Conservation (phyloP, 2,888 invertebrate genomes). For the Asteroscopus sphinx region DNA sequence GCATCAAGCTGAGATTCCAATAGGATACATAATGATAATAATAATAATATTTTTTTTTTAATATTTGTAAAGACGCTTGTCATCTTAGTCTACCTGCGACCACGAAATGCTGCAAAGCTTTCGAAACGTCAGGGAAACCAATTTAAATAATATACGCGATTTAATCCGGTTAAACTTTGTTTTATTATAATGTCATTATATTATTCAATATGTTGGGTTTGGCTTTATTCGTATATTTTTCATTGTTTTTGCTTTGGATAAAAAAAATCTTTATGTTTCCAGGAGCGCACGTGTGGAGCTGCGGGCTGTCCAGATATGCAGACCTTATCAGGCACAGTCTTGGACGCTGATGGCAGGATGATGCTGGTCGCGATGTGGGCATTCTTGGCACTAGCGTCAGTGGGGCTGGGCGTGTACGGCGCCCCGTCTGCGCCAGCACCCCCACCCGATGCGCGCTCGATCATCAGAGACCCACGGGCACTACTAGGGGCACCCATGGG, state of each 20-base stretch:
- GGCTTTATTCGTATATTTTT: not conserved
- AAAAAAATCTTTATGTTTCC: slow-evolving; percentile 34
- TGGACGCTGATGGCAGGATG: slow-evolving; percentile 76
- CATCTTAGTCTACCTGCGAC: no score
- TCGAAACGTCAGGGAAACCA: no score
- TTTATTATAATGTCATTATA: no score
- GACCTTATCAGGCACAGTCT: slow-evolving; percentile 72
- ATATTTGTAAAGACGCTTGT: no score
- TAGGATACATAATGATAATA: no score
- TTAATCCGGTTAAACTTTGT: no score
- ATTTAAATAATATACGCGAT: no score
- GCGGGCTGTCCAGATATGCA: slow-evolving; percentile 82
- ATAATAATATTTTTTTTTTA: no score
- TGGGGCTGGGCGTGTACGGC: slow-evolving; percentile 77
- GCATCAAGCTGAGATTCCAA: no score
- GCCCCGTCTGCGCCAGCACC: slow-evolving; percentile 79
- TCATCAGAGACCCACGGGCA: slow-evolving; percentile 90
- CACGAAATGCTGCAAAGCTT: no score
- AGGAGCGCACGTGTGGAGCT: slow-evolving; percentile 82
- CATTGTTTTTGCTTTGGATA: no score
- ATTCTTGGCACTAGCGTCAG: slow-evolving; percentile 69
- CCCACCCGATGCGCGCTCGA: slow-evolving; percentile 75
- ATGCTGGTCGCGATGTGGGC: slow-evolving; percentile 80
- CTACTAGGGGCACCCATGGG: slow-evolving; percentile 94
- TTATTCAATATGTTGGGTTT: no score